Percentiles rank a stretch among this genome's conserved stretches.
phyloP scores from a whole-genome alignment of 2,797 vertebrate genomes.

The Premnoplex brunnescens region DNA sequence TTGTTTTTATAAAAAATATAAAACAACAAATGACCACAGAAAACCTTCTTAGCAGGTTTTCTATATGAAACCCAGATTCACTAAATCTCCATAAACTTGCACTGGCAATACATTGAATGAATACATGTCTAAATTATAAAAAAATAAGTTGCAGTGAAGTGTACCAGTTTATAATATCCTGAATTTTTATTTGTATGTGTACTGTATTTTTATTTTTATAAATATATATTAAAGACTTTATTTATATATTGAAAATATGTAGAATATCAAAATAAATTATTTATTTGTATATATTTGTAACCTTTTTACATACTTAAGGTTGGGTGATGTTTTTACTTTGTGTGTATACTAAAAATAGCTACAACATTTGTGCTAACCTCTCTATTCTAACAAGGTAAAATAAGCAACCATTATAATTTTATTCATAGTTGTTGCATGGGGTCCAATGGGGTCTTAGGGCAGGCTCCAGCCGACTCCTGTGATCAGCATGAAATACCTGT shows the following conservation, averaged over 20 bases:
- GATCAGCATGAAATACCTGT: background rate
- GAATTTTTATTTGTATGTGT: background rate
- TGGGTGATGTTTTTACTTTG: background rate
- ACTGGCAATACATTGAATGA: slow-evolving; percentile 35
- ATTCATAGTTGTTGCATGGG: background rate
- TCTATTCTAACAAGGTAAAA: background rate
- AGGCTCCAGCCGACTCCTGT: background rate
- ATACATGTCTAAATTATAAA: slow-evolving; percentile 50
- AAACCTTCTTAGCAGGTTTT: slow-evolving; percentile 26
- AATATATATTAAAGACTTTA: background rate
- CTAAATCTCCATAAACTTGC: slow-evolving; percentile 44
- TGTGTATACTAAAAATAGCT: background rate
- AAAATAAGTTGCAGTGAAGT: slow-evolving; percentile 34
- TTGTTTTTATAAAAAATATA: background rate
- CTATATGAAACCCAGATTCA: slow-evolving; percentile 38
- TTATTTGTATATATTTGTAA: background rate
- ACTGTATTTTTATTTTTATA: background rate
- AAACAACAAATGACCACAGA: background rate
- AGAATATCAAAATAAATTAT: background rate
- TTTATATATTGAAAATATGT: background rate
- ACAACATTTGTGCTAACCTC: background rate
- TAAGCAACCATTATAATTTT: background rate
- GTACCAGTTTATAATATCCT: background rate
- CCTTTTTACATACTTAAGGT: background rate
- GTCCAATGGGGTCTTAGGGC: background rate